These are phyloP conservation scores for Epizoanthus rinbou DNA, from an alignment of 92 coral and sea anemone genomes.

Conservation along the genomic window DNA sequence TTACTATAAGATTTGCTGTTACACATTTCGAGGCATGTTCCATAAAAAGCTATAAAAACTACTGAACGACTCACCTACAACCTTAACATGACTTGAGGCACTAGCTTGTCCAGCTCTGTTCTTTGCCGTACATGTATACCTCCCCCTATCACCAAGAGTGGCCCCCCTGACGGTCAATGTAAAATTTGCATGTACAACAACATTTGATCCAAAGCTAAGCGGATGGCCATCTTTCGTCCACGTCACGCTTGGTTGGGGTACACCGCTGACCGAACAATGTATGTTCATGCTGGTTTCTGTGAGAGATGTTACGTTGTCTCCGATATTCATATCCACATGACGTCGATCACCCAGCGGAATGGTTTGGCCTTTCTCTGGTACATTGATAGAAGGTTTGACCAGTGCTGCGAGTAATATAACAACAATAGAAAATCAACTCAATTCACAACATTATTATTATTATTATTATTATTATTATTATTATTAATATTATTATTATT, in stretches of 20 bases:
- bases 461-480: no score
- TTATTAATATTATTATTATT: no score
- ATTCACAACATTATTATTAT: no score
- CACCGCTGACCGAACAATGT: slow-evolving; percentile 69
- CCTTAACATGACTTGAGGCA: slow-evolving; percentile 49
- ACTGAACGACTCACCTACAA: slow-evolving; percentile 52
- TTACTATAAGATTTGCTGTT: no score
- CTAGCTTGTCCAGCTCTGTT: slow-evolving; percentile 63
- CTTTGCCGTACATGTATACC: slow-evolving; percentile 67
- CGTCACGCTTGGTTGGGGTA: slow-evolving; percentile 65
- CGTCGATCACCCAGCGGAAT: slow-evolving; percentile 43
- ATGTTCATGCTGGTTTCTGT: slow-evolving; percentile 54
- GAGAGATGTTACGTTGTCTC: slow-evolving; percentile 59
- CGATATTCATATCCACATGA: slow-evolving; percentile 54
- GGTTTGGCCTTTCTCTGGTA: slow-evolving; percentile 33
- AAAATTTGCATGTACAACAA: slow-evolving; percentile 53
- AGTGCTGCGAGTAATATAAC: slow-evolving; percentile 44
- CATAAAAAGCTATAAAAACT: no score
- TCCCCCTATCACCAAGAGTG: slow-evolving; percentile 60
- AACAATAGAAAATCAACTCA: background rate
- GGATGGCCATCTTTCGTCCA: slow-evolving; percentile 70
- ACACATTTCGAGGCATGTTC: no score
- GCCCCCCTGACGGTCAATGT: slow-evolving; percentile 60
- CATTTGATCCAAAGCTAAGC: slow-evolving; percentile 41
- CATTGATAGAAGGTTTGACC: slow-evolving; percentile 50